Evolutionary conservation across 2,888 invertebrate genomes (phyloP).

Genomic region (Dolichomitus sp.): DNA sequence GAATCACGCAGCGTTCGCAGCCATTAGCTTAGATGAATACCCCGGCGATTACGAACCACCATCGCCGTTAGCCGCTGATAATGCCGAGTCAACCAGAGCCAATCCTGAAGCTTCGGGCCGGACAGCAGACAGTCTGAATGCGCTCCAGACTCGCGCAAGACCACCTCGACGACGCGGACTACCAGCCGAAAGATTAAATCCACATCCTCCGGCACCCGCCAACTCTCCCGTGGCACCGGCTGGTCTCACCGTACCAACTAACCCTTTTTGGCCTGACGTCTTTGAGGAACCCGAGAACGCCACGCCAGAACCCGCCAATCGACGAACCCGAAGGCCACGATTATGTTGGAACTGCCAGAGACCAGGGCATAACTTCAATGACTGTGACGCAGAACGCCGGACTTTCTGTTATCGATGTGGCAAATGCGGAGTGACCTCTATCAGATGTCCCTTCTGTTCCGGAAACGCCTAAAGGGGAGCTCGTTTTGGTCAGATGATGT

Average conservation of each 20-base stretch:
- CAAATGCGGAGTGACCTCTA: not conserved
- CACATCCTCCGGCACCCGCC: too few species aligned
- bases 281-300: not conserved
- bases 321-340: not conserved
- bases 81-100: not conserved
- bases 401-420: not conserved
- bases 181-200: too few species aligned
- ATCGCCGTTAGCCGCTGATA: not conserved
- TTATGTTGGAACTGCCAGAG: not conserved
- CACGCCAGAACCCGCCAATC: not conserved
- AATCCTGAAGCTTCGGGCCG: too few species aligned
- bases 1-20: not conserved
- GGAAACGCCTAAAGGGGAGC: conserved; percentile 1
- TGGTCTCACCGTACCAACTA: not conserved
- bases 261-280: not conserved
- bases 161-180: too few species aligned
- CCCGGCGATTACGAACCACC: not conserved
- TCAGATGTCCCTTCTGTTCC: not conserved
- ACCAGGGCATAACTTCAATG: not conserved
- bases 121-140: too few species aligned
- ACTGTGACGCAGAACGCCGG: not conserved
- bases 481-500: not conserved
- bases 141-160: too few species aligned
- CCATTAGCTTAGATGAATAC: not conserved
- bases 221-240: too few species aligned